Base-by-base conservation (phyloP, 2,888 invertebrate genomes). In the Belgica antarctica region DNA sequence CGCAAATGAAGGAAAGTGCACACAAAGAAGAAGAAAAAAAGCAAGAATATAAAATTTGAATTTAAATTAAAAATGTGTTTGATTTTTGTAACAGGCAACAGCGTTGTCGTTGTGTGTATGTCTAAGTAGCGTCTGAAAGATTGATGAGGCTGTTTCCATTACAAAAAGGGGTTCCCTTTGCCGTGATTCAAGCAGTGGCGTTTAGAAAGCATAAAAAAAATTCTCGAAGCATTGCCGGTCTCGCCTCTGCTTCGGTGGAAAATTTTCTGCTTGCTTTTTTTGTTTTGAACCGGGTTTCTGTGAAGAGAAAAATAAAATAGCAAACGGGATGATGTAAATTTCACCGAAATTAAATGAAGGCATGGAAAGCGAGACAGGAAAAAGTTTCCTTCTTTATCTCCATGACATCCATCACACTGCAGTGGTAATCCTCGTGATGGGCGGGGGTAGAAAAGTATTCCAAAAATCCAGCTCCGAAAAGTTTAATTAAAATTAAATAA, bases 41-140 rank as follows among this genome's bases (percentile, higher is more conserved):
- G 12, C 22, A 15, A 59, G 59, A 27, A 59, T 25, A 59, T 27
- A 68, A 68, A 68, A 68, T 68, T 52, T 68, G 66, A 68, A 68
- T 68, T 68, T 68, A 68, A 68, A 68, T 68, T 68, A 68, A 68
- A 68, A 68, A 68, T 52, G 27, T 52, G 52, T 68, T 62, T 62
- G 62, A 34, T 62, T 28, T 62, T 62, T 25, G 62, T 62, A n/a
- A 62, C 28, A 52, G 52, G 52, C 5, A 52, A 22, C 34, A 31
- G 34, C 34, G 12, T 46, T 2, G 22, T 17, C 52, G 41, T 41
- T 41, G 41, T 41, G 41, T 41, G n/a, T 31, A 31, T 17, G 65
- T 46, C 65, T 25, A 46, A 47, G 22, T 8, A 31, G 46, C 36
- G 66, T 68, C 22, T 68, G 66, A 68, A 68, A 52, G 66, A 68